Percentiles rank a stretch among this genome's conserved stretches.
phyloP scores from a whole-genome alignment of 1,140 invertebrate species.

The Eufriesea mexicana region DNA sequence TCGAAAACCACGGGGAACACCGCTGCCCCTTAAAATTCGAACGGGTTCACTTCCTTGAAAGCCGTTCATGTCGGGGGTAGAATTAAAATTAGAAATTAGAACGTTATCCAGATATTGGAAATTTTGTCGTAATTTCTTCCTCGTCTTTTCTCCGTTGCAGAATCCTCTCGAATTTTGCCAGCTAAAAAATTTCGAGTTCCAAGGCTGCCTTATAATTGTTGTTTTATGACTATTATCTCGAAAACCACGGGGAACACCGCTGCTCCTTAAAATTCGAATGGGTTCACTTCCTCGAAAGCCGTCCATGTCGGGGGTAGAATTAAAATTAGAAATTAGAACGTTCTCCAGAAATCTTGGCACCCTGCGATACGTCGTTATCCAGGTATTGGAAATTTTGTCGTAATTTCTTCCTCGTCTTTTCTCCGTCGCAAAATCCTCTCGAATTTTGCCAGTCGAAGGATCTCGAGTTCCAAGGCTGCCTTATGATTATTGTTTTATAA shows the following conservation, averaged over 20 bases:
- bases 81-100: not conserved
- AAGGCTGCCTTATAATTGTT: conserved; percentile 61
- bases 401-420: too few relatives aligned
- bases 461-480: too few relatives aligned
- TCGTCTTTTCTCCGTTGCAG: too few relatives aligned
- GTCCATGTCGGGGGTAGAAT: not conserved
- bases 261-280: conserved; percentile 12
- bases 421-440: too few relatives aligned
- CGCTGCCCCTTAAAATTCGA: conserved; percentile 9
- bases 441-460: too few relatives aligned
- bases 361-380: too few relatives aligned
- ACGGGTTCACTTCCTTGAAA: conserved; percentile 17
- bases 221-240: conserved; percentile 57
- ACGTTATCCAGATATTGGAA: too few relatives aligned
- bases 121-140: too few relatives aligned
- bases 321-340: not conserved
- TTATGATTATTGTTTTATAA: too few relatives aligned
- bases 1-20: not conserved
- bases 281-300: conserved; percentile 12
- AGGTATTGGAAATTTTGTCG: too few relatives aligned
- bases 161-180: conserved; percentile 33
- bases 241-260: not conserved
- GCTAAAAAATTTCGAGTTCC: conserved; percentile 55
- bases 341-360: too few relatives aligned
- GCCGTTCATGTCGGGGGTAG: too few relatives aligned